phyloP scores from a whole-genome alignment of 53 echinoderm and acorn worm genomes.

The Mesocentrotus franciscanus region DNA sequence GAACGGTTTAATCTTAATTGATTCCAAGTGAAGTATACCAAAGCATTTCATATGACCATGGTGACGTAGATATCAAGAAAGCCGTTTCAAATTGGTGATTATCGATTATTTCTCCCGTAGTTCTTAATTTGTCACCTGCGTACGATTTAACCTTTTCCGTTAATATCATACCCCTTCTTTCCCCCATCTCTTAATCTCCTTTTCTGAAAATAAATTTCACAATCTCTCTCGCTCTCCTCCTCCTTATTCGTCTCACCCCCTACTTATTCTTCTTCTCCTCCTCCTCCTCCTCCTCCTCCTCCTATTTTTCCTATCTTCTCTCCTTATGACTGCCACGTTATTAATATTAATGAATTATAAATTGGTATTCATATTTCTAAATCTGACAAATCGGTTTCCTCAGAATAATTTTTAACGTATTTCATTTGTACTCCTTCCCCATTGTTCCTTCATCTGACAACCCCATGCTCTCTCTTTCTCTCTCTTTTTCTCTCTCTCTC shows the following conservation, averaged over 20 bases:
- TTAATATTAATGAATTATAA: neutral
- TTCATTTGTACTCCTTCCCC: too few species aligned
- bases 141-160: conserved; percentile 14
- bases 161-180: neutral
- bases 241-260: neutral
- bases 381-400: neutral
- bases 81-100: neutral
- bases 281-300: neutral
- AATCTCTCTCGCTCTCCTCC: too few species aligned
- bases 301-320: neutral
- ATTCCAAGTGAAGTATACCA: neutral
- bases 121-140: conserved; percentile 38
- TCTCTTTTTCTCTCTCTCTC: neutral
- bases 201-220: neutral
- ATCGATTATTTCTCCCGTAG: neutral
- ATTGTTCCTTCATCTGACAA: too few species aligned
- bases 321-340: neutral
- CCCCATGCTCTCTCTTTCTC: neutral
- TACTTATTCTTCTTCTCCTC: neutral
- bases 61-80: neutral
- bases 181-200: neutral
- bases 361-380: neutral
- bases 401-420: too few species aligned
- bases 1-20: neutral
- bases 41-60: neutral